Conservation (phyloP, 2,888 invertebrate genomes). For the Alviniconcha strummeri region DNA sequence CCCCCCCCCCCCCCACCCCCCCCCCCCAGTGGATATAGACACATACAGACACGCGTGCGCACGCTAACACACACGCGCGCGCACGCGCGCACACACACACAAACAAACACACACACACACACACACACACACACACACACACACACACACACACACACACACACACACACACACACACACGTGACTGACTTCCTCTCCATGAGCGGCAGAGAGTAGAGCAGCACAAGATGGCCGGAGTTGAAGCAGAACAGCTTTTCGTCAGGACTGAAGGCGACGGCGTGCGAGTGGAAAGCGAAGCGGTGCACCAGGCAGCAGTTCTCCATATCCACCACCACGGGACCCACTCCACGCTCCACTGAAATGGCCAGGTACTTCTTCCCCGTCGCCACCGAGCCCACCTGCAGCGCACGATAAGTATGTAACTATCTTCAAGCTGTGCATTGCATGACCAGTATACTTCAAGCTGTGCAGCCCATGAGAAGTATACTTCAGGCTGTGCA, state of each 20-base stretch:
- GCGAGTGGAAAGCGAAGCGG: conserved; percentile 57
- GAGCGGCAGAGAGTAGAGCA: conserved; percentile 59
- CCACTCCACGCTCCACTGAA: conserved; percentile 53
- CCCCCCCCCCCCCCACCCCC: no score
- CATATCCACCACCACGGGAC: conserved; percentile 63
- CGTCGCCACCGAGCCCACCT: conserved; percentile 16
- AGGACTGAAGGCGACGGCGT: conserved; percentile 58
- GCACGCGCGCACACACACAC: background rate
- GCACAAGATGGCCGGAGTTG: conserved; percentile 53
- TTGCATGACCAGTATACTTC: no score
- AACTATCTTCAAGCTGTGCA: no score
- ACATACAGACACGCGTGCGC: background rate
- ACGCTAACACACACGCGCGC: background rate
- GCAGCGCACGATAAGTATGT: background rate
- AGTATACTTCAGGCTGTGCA: no score
- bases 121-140: background rate
- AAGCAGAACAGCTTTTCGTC: conserved; percentile 59
- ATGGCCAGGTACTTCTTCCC: conserved; percentile 60
- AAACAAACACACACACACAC: background rate
- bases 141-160: background rate
- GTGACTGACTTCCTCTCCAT: conserved; percentile 52
- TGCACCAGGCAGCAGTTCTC: conserved; percentile 56
- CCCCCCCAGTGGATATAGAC: no score
- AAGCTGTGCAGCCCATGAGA: no score
- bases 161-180: background rate